Conservation (phyloP, 2,888 invertebrate species). For the Lasioglossum vierecki region DNA sequence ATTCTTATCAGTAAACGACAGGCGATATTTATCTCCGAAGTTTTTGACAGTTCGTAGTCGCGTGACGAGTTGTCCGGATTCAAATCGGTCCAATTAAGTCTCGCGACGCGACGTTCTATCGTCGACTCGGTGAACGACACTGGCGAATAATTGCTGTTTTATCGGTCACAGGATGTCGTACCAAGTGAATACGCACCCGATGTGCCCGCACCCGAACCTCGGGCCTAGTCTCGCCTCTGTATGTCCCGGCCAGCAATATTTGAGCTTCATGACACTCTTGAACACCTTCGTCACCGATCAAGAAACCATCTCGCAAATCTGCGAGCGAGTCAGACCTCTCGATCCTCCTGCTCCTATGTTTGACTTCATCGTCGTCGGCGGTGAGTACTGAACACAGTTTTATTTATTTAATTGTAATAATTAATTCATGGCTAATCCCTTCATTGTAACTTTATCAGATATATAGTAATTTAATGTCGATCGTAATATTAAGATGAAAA, state of each 20-base stretch:
- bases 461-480: too few species aligned
- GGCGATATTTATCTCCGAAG: neutral
- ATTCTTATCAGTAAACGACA: neutral
- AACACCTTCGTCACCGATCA: constrained; percentile 86
- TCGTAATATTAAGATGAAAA: too few species aligned
- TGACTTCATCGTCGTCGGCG: constrained; percentile 89
- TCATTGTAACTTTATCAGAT: too few species aligned
- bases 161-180: constrained; percentile 77
- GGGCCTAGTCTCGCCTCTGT: constrained; percentile 86
- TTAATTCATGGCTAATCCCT: neutral
- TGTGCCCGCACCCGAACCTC: constrained; percentile 86
- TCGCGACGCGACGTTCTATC: neutral
- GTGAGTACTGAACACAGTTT: constrained; percentile 72
- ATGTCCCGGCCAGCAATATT: constrained; percentile 86
- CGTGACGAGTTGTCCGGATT: constrained; percentile 11
- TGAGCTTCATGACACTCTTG: constrained; percentile 88
- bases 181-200: constrained; percentile 66
- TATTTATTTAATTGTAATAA: neutral
- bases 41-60: neutral
- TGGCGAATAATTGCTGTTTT: constrained; percentile 9
- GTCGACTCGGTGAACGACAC: neutral
- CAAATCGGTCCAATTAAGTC: constrained; percentile 5
- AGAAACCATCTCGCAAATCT: constrained; percentile 83
- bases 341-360: constrained; percentile 85
- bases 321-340: constrained; percentile 85